Percentiles rank a stretch among this genome's conserved stretches.
phyloP scores from a whole-genome alignment of 2,888 invertebrate species.

The Drosophila setosimentum region DNA sequence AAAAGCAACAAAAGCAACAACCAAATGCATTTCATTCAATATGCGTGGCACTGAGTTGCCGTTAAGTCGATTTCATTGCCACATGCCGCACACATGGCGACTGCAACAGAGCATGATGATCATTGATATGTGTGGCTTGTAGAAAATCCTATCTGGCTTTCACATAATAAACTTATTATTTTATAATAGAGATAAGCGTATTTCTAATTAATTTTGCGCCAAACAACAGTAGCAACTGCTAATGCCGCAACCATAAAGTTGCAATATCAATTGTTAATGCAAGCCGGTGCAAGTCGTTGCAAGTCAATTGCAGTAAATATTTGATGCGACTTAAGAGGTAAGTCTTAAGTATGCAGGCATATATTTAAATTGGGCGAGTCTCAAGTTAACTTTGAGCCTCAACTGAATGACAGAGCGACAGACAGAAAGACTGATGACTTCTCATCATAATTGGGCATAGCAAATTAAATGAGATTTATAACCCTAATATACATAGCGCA shows the following conservation, averaged over 20 bases:
- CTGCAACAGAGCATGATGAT: not conserved
- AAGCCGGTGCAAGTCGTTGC: slow-evolving; percentile 6
- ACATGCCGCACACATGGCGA: slow-evolving; percentile 24
- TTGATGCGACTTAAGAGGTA: not conserved
- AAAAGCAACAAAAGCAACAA: slow-evolving; percentile 13
- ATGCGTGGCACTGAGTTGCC: slow-evolving; percentile 48
- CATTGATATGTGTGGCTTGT: slow-evolving; percentile 4
- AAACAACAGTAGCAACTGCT: not conserved
- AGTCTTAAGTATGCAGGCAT: slow-evolving; percentile 13
- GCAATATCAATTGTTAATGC: slow-evolving; percentile 21
- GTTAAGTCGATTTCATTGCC: slow-evolving; percentile 61
- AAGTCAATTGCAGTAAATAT: slow-evolving; percentile 23
- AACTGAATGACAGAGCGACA: not conserved
- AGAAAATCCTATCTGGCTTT: slow-evolving; percentile 10
- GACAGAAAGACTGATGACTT: slow-evolving; percentile 30
- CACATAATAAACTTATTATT: slow-evolving; percentile 39
- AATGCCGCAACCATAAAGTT: not conserved
- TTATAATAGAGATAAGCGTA: slow-evolving; percentile 6
- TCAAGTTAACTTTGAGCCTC: slow-evolving; percentile 20
- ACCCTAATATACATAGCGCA: slow-evolving; percentile 36
- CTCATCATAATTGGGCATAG: slow-evolving; percentile 52
- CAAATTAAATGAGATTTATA: slow-evolving; percentile 74
- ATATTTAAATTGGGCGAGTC: slow-evolving; percentile 34
- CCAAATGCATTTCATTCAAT: slow-evolving; percentile 54
- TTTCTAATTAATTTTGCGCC: slow-evolving; percentile 37